phyloP scores from a whole-genome alignment of 1,140 invertebrate genomes.

The Adelges cooleyi region DNA sequence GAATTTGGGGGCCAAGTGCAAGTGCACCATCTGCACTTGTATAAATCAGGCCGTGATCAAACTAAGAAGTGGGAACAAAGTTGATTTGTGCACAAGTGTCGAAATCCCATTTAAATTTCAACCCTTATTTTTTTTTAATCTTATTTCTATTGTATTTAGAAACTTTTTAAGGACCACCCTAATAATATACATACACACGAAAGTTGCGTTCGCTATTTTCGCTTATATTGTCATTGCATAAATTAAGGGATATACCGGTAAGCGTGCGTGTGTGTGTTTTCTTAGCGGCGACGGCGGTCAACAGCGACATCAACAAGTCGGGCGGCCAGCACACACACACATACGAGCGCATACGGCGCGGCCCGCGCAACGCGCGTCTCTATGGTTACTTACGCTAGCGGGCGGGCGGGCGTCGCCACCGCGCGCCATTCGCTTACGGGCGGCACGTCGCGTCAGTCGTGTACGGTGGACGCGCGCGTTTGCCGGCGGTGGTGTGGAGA shows the following conservation, averaged over 20 bases:
- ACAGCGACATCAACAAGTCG: constrained; percentile 19
- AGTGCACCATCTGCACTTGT: too few relatives aligned
- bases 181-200: neutral
- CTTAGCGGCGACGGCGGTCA: neutral
- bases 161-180: too few relatives aligned
- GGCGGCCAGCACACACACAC: neutral
- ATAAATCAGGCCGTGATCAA: too few relatives aligned
- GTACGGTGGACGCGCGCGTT: constrained; percentile 20
- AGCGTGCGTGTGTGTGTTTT: too few relatives aligned
- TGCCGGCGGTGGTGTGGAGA: neutral
- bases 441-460: constrained; percentile 25
- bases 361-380: neutral
- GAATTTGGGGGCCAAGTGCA: too few relatives aligned
- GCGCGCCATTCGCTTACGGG: constrained; percentile 9
- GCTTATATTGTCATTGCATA: too few relatives aligned
- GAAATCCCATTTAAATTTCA: too few relatives aligned
- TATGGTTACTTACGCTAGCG: neutral
- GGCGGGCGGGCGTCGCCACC: neutral
- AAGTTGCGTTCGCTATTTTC: neutral
- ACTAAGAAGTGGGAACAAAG: too few relatives aligned
- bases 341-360: neutral
- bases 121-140: too few relatives aligned
- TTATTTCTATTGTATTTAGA: too few relatives aligned
- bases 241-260: too few relatives aligned
- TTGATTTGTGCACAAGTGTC: too few relatives aligned